phyloP scores from a whole-genome alignment of 2,888 invertebrate species.

The Itoplectis maculator region DNA sequence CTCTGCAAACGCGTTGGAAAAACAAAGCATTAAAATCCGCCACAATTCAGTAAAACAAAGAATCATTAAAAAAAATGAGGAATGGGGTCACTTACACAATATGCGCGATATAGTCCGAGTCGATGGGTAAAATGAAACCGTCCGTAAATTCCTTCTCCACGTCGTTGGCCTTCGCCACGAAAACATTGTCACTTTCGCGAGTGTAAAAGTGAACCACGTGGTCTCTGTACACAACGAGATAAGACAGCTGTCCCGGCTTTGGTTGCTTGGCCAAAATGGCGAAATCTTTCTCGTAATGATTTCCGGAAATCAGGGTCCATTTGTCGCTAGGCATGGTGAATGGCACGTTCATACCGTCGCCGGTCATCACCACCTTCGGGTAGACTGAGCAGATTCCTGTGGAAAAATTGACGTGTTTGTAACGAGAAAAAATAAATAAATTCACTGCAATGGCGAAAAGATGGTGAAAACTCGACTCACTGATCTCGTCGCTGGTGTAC shows the following conservation, averaged over 20 bases:
- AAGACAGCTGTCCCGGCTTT: background rate
- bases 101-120: too few relatives aligned
- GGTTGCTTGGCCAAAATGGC: conserved; percentile 80
- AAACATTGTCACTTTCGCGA: conserved; percentile 1
- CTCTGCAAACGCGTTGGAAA: conserved; percentile 57
- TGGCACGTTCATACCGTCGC: conserved; percentile 71
- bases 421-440: background rate
- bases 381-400: conserved; percentile 79
- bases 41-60: background rate
- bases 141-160: background rate
- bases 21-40: background rate
- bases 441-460: too few relatives aligned
- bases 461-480: conserved; percentile 51
- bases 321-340: conserved; percentile 71
- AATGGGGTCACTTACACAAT: background rate
- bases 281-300: conserved; percentile 75
- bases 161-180: background rate
- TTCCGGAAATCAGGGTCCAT: conserved; percentile 81
- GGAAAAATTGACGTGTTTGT: conserved; percentile 37
- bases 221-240: conserved; percentile 21
- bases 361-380: conserved; percentile 71
- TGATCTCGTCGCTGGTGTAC: conserved; percentile 50
- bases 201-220: conserved; percentile 59
- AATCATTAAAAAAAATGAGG: background rate
- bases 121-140: background rate